Evolutionary conservation across 2,797 vertebrate species (phyloP).

Genomic region (Garrulus glandarius): DNA sequence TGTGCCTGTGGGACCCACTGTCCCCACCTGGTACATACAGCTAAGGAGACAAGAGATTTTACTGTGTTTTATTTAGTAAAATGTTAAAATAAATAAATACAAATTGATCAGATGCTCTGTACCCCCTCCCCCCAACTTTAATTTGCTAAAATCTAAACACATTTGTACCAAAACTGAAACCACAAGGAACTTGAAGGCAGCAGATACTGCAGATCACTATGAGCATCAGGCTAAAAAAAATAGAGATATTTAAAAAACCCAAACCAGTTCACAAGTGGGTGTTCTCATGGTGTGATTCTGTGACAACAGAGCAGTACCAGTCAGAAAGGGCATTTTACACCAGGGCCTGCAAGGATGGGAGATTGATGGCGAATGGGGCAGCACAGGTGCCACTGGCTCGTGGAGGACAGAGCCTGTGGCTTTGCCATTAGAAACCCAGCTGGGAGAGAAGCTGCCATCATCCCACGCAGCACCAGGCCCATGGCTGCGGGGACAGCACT

Average conservation of each 20-base stretch:
- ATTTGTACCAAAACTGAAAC: conserved; percentile 96
- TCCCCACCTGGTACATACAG: conserved; percentile 41
- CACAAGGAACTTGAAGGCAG: conserved; percentile 92
- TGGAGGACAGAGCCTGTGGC: rapidly evolving
- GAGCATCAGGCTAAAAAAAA: conserved; percentile 90
- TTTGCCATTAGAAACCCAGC: not conserved
- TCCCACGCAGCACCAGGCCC: not conserved
- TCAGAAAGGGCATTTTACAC: conserved; percentile 56
- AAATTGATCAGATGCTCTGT: conserved; percentile 98
- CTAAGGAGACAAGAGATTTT: conserved; percentile 73
- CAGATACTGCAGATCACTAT: conserved; percentile 87
- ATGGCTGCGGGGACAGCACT: rapidly evolving
- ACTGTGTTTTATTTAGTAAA: conserved; percentile 99
- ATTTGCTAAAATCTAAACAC: conserved; percentile 97
- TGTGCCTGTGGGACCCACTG: not conserved
- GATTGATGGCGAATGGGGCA: not conserved
- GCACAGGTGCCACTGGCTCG: not conserved
- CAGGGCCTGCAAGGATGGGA: conserved; percentile 15
- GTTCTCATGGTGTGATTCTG: not conserved
- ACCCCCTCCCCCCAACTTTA: conserved; percentile 71
- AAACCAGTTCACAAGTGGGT: conserved; percentile 27
- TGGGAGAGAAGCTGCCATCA: not conserved
- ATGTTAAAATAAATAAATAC: conserved; percentile 99
- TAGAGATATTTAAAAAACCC: conserved; percentile 74
- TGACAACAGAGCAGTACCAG: conserved; percentile 40